These are phyloP conservation scores for Enteromius radiatus DNA, from an alignment of 2,797 vertebrate species.

Conservation along the genomic window DNA sequence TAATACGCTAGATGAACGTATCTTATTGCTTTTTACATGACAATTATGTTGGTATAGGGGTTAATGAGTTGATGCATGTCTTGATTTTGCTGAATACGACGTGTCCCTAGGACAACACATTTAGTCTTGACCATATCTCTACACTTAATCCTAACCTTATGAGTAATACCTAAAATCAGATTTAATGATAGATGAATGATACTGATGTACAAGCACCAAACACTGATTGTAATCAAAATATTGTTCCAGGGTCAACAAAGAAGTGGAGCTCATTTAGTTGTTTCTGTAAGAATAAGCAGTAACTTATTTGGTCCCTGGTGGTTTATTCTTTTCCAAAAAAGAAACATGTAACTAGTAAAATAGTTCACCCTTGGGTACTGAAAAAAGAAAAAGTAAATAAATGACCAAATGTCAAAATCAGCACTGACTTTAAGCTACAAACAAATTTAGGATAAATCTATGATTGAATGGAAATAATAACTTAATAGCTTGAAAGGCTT, in stretches of 20 bases:
- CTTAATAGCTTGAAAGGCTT: not conserved
- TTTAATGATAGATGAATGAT: too few relatives aligned
- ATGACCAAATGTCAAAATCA: not conserved
- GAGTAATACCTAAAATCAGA: too few relatives aligned
- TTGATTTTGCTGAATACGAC: not conserved
- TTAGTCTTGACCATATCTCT: too few relatives aligned
- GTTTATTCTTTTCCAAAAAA: slow-evolving; percentile 39
- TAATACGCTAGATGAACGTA: not conserved
- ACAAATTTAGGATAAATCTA: not conserved
- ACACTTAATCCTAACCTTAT: too few relatives aligned
- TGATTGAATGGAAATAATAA: not conserved
- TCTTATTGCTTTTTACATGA: not conserved
- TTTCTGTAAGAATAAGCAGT: slow-evolving; percentile 27
- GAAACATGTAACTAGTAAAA: not conserved
- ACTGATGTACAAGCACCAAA: too few relatives aligned
- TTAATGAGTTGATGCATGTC: slow-evolving; percentile 9
- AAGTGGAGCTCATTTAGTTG: too few relatives aligned
- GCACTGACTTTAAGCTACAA: not conserved
- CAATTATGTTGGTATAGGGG: too few relatives aligned
- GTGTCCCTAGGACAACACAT: not conserved
- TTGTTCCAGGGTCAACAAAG: too few relatives aligned
- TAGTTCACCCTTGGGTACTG: not conserved
- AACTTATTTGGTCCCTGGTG: slow-evolving; percentile 32
- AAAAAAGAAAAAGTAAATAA: not conserved
- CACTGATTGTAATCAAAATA: too few relatives aligned